phyloP scores from a whole-genome alignment of 2,113 vertebrate genomes.

The Cryptoleucopteryx plumbea region DNA sequence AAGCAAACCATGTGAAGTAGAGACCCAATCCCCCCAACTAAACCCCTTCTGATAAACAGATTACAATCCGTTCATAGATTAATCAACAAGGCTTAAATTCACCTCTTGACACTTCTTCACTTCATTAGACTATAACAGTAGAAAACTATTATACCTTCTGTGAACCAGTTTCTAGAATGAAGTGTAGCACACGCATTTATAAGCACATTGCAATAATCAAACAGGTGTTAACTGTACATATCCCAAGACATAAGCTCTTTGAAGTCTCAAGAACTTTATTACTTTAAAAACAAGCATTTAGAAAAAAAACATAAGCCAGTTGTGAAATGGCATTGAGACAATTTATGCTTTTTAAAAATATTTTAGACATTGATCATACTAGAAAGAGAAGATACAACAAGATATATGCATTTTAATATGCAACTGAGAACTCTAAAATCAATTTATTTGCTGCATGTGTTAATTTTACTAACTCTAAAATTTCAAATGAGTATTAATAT shows the following conservation, averaged over 20 bases:
- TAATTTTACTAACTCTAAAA: not conserved
- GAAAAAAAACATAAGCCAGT: not conserved
- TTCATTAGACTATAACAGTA: not conserved
- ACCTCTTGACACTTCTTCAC: not conserved
- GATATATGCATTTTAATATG: not conserved
- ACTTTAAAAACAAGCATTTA: not conserved
- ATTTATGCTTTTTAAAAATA: not conserved
- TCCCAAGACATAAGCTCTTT: not conserved
- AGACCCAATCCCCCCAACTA: not conserved
- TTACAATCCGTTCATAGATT: not conserved
- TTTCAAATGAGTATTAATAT: not conserved
- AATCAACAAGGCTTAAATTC: not conserved
- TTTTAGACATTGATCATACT: not conserved
- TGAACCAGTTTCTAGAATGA: not conserved
- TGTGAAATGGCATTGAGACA: not conserved
- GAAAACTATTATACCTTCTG: not conserved
- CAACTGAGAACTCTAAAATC: not conserved
- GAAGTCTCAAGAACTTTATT: not conserved
- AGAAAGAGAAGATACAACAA: not conserved
- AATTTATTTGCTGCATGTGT: not conserved
- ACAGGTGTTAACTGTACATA: not conserved
- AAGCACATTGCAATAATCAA: not conserved
- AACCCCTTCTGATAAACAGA: not conserved
- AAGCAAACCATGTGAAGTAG: not conserved
- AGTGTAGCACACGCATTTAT: fast-evolving